phyloP scores from a whole-genome alignment of 1,140 invertebrate genomes.

The Leptopilina clavipes region DNA sequence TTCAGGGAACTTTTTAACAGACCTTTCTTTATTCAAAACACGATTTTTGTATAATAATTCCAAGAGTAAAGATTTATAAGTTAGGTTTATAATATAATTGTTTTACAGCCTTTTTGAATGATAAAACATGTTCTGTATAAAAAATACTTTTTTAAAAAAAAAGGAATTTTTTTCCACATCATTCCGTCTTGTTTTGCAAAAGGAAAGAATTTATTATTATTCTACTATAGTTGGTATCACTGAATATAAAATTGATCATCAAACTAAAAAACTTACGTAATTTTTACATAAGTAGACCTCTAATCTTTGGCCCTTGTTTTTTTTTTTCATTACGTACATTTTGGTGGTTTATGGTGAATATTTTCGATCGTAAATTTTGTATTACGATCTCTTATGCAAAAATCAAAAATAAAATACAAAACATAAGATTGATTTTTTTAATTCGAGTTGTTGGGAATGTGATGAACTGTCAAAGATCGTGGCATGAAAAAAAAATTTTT shows the following conservation, averaged over 20 bases:
- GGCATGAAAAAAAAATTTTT: neutral
- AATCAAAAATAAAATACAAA: neutral
- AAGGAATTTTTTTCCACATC: too few species aligned
- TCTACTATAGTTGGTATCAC: neutral
- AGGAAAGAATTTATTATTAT: neutral
- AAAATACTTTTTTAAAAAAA: neutral
- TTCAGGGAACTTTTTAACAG: slow-evolving; percentile 43
- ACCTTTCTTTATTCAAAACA: neutral
- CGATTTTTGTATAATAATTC: neutral
- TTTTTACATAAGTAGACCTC: slow-evolving; percentile 16
- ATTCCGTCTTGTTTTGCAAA: neutral
- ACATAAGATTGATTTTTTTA: neutral
- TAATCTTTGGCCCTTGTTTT: neutral
- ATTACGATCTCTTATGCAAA: neutral
- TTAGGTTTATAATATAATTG: neutral
- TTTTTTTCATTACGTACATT: neutral
- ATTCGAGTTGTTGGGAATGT: neutral
- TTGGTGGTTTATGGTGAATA: neutral
- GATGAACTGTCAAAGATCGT: neutral
- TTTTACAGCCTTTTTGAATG: neutral
- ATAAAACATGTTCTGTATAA: neutral
- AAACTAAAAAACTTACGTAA: neutral
- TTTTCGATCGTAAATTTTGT: neutral
- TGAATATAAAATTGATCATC: neutral
- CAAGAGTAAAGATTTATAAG: neutral